Percentiles rank a stretch among this genome's conserved stretches.
These are phyloP conservation scores for Cheilosia pagana DNA, from an alignment of 2,888 invertebrate genomes.

Conservation along the genomic window DNA sequence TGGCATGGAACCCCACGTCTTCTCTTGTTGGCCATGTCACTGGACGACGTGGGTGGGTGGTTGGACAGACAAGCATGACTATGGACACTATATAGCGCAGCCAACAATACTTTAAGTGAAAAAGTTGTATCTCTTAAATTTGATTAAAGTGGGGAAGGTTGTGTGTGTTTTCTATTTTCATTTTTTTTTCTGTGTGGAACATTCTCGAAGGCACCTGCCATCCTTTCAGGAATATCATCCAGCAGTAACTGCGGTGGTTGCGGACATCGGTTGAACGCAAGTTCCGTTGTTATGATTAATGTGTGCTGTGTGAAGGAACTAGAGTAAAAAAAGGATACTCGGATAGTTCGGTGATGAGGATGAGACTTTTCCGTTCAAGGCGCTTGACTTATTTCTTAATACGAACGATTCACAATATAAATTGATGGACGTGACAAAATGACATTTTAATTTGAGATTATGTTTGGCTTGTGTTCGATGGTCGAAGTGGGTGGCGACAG, in stretches of 20 bases:
- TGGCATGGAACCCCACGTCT: slow-evolving; percentile 9
- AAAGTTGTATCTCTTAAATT: slow-evolving; percentile 72
- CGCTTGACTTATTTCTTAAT: slow-evolving; percentile 29
- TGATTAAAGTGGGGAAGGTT: slow-evolving; percentile 70
- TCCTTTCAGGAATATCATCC: slow-evolving; percentile 47
- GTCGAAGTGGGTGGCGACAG: slow-evolving; percentile 2
- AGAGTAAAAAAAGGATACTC: background rate
- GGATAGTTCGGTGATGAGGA: background rate
- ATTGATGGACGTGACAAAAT: slow-evolving; percentile 70
- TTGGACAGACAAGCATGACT: slow-evolving; percentile 18
- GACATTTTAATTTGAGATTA: slow-evolving; percentile 65
- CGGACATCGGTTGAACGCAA: slow-evolving; percentile 48
- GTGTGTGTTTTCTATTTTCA: background rate
- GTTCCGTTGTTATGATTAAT: slow-evolving; percentile 66
- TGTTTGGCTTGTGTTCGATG: slow-evolving; percentile 33
- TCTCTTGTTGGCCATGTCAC: slow-evolving; percentile 38
- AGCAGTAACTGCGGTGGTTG: slow-evolving; percentile 22
- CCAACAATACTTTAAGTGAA: slow-evolving; percentile 61
- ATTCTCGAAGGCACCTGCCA: slow-evolving; percentile 59
- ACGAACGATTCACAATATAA: slow-evolving; percentile 50
- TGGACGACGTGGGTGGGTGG: slow-evolving; percentile 28
- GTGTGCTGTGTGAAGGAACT: slow-evolving; percentile 32
- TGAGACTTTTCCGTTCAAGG: background rate
- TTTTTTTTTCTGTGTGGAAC: slow-evolving; percentile 2
- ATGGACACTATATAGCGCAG: slow-evolving; percentile 1